These are phyloP conservation scores for Myiothlypis coronata DNA, from an alignment of 2,797 vertebrate species.

Conservation along the genomic window DNA sequence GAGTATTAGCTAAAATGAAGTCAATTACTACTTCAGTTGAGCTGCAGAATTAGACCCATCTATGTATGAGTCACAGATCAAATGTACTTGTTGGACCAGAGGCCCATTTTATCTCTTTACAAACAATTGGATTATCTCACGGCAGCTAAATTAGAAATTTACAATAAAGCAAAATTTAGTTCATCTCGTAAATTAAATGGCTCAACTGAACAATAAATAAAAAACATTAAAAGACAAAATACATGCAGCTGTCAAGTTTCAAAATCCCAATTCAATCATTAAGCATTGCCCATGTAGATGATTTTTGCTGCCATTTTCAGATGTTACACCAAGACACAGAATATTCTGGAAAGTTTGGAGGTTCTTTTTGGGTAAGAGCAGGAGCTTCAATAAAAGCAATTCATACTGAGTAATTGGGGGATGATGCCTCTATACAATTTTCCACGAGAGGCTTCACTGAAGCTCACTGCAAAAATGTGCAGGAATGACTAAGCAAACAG, in stretches of 20 bases:
- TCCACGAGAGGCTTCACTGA: background rate
- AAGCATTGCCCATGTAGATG: accelerated
- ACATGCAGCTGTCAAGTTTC: background rate
- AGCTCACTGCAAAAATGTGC: background rate
- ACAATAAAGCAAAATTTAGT: background rate
- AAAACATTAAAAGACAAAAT: background rate
- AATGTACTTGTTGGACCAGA: background rate
- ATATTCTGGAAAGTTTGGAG: background rate
- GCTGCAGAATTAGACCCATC: background rate
- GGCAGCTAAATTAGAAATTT: background rate
- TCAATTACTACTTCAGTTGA: background rate
- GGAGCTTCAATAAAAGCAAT: background rate
- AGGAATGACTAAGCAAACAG: background rate
- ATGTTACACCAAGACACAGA: background rate
- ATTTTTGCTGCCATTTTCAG: background rate
- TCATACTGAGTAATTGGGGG: background rate
- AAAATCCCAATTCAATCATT: background rate
- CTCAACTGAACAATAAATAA: background rate
- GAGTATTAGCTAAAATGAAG: background rate
- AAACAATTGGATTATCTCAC: background rate
- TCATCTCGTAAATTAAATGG: background rate
- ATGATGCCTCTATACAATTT: background rate
- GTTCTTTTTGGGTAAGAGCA: background rate
- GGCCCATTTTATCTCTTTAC: background rate
- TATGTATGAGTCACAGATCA: background rate